Evolutionary conservation across 2,113 vertebrate species (phyloP), one percentile per base, ranked within the genome.

Genomic region (Himantopus leucocephalus): DNA sequence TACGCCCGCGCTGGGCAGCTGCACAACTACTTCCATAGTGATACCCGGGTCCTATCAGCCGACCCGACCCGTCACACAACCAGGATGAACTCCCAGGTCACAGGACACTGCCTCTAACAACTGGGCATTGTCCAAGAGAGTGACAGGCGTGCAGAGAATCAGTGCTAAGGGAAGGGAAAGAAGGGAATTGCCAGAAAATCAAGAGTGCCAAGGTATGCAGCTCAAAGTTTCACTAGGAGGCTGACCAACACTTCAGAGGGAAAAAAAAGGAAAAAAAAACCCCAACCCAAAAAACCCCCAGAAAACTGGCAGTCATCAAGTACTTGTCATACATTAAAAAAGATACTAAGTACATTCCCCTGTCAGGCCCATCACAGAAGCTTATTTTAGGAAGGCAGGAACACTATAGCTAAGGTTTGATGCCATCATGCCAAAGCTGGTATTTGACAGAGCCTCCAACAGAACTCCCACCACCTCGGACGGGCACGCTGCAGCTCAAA

Each of bases 371-470:
- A 78, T 94, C 94, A 92, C 55, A 86, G 52, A 29, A 95, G 59
- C 63, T 89, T 96, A 96, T 95, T 96, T 94, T 3, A 3, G 86
- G 80, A 96, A 84, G 22, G n/a, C 39, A 94, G 26, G 79, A 96
- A 86, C 68, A 37, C 80, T 86, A 83, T 48, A 94, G 67, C 55
- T 77, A 58, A 84, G 85, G 84, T 84, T 96, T 96, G 88, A 96
- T 95, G 76, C 89, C 70, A 39, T 94, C 91, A 75, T 34, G 43
- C 76, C 76, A 88, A 86, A 88, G 72, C 47, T 95, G 64, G 64
- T 80, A 94, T 85, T 78, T 94, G 92, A 95, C 85, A 96, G 86
- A 92, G 77, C 60, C 87, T 96, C 56, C 83, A 87, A 75, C 64
- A 95, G 59, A 88, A 90, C 96, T 91, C 94, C 90, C 90, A 96